Conservation (phyloP, 2,797 vertebrate genomes). For the Argyrosomus regius region DNA sequence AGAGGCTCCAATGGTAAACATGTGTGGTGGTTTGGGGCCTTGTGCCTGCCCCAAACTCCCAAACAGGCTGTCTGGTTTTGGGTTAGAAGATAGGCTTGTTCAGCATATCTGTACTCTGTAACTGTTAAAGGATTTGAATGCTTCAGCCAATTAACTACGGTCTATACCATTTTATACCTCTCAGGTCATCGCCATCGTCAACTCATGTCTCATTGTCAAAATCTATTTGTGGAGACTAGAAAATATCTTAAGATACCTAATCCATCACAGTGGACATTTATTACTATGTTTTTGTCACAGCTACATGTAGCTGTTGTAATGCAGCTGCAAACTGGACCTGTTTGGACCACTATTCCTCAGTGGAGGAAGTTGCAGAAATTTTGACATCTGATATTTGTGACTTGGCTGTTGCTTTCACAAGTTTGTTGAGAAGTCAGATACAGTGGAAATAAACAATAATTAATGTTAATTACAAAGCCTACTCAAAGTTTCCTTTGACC, state of each 20-base stretch:
- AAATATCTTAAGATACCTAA: not conserved
- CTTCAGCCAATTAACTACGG: slow-evolving; percentile 6
- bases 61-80: slow-evolving; percentile 35
- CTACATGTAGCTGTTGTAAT: not conserved
- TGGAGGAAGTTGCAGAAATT: not conserved
- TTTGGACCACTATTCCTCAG: not conserved
- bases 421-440: not conserved
- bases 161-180: not conserved
- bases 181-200: not conserved
- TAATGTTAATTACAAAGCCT: too few species aligned
- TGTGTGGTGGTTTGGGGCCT: slow-evolving; percentile 67
- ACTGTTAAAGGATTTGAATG: slow-evolving; percentile 31
- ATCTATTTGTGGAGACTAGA: not conserved
- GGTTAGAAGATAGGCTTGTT: slow-evolving; percentile 14
- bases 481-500: too few species aligned
- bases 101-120: not conserved
- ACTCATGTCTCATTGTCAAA: not conserved
- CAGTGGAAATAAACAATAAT: not conserved
- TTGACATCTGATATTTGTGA: not conserved
- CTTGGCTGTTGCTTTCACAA: not conserved
- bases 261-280: not conserved
- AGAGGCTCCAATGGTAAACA: slow-evolving; percentile 72
- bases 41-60: slow-evolving; percentile 17
- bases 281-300: not conserved
- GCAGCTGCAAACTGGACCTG: not conserved